Conservation (phyloP, 2,113 vertebrate genomes). For the Ophiodon elongatus region DNA sequence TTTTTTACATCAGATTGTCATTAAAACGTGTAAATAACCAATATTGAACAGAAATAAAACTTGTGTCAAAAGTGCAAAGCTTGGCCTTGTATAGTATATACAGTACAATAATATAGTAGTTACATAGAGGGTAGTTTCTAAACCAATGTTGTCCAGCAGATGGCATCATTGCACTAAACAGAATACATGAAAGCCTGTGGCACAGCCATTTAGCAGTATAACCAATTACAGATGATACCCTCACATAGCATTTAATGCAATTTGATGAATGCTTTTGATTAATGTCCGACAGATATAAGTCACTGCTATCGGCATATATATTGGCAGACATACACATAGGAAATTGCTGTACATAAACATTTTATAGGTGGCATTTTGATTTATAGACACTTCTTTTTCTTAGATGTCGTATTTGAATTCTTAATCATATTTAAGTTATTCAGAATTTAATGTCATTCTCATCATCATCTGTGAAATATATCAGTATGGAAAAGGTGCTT, state of each 20-base stretch:
- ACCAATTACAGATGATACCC: background rate
- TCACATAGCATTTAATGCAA: background rate
- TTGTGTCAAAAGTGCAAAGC: background rate
- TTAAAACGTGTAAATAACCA: background rate
- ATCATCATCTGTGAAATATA: background rate
- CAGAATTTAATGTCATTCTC: background rate
- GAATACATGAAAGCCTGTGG: background rate
- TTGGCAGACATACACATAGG: background rate
- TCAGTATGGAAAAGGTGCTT: background rate
- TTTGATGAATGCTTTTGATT: background rate
- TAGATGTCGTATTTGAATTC: background rate
- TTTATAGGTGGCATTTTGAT: background rate
- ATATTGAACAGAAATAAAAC: background rate
- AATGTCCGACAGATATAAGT: background rate
- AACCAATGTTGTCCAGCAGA: constrained; percentile 36
- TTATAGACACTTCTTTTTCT: background rate
- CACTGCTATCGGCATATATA: background rate
- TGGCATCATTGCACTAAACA: constrained; percentile 13
- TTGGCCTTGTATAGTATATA: background rate
- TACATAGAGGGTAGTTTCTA: no score
- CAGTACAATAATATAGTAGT: background rate
- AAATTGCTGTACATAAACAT: background rate
- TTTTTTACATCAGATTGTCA: background rate
- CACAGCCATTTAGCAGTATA: background rate
- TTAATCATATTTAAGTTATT: background rate